Conservation (phyloP, 2,888 invertebrate genomes). For the Drosophila fungiperda region DNA sequence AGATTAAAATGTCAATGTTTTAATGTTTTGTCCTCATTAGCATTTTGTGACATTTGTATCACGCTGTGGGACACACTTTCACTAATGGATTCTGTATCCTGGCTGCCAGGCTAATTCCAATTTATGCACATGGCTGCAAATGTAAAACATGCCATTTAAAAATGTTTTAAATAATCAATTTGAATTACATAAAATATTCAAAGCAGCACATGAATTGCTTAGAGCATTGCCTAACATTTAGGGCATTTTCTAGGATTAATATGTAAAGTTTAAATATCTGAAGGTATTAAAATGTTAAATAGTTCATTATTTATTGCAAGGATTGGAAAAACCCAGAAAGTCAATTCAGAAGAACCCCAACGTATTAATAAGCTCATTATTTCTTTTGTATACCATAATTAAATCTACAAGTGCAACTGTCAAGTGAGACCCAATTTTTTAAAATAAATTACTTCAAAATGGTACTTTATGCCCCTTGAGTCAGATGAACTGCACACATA, state of each 20-base stretch:
- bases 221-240: not conserved
- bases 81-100: not conserved
- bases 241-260: not conserved
- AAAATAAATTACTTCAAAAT: slow-evolving; percentile 8
- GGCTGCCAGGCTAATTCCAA: not conserved
- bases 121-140: slow-evolving; percentile 2
- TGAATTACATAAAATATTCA: not conserved
- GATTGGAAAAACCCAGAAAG: not conserved
- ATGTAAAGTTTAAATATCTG: not conserved
- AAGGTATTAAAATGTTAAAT: not conserved
- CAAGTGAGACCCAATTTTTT: slow-evolving; percentile 7
- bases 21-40: slow-evolving; percentile 16
- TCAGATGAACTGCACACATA: slow-evolving; percentile 11
- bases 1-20: slow-evolving; percentile 27
- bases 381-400: not conserved
- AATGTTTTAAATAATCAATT: slow-evolving; percentile 5
- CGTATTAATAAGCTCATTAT: not conserved
- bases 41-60: slow-evolving; percentile 26
- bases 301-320: not conserved
- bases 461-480: slow-evolving; percentile 22
- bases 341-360: not conserved
- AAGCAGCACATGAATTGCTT: not conserved
- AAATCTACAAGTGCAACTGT: slow-evolving; percentile 6
- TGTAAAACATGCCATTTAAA: slow-evolving; percentile 5
- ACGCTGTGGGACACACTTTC: not conserved